Evolutionary conservation across 2,888 invertebrate genomes (phyloP).

Genomic region (Bibio marci): DNA sequence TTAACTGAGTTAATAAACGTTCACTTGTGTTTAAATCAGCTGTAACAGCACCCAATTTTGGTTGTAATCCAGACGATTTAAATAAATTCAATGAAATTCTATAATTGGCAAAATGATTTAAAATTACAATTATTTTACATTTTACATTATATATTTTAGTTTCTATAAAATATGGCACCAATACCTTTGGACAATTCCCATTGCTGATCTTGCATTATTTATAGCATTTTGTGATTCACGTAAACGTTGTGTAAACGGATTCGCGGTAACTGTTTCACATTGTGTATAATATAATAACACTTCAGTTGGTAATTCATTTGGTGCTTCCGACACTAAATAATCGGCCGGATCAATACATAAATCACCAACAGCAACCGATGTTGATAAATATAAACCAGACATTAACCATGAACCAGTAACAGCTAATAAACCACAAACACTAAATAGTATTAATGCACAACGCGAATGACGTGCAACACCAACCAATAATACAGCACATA

Average conservation of each 20-base stretch:
- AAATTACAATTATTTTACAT: too few species aligned
- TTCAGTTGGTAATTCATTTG: constrained; percentile 37
- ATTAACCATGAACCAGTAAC: constrained; percentile 80
- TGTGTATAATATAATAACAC: constrained; percentile 63
- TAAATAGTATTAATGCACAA: constrained; percentile 71
- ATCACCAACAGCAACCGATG: constrained; percentile 71
- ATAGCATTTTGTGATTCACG: constrained; percentile 60
- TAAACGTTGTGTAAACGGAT: constrained; percentile 65
- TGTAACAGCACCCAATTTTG: constrained; percentile 56
- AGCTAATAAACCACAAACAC: constrained; percentile 70
- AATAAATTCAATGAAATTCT: constrained; percentile 26
- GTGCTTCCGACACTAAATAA: constrained; percentile 51
- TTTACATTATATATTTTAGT: neutral
- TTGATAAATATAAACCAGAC: constrained; percentile 71
- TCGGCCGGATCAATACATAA: constrained; percentile 72
- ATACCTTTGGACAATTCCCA: constrained; percentile 27
- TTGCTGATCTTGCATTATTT: constrained; percentile 30
- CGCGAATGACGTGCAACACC: constrained; percentile 80
- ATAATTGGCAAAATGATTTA: neutral
- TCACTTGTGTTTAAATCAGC: constrained; percentile 66
- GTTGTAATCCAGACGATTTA: constrained; percentile 40
- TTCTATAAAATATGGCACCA: neutral
- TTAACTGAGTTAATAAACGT: constrained; percentile 45
- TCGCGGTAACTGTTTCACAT: constrained; percentile 62
- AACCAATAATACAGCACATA: constrained; percentile 76